Conservation (phyloP, 2,113 vertebrate genomes). For the Spilogale gracilis region DNA sequence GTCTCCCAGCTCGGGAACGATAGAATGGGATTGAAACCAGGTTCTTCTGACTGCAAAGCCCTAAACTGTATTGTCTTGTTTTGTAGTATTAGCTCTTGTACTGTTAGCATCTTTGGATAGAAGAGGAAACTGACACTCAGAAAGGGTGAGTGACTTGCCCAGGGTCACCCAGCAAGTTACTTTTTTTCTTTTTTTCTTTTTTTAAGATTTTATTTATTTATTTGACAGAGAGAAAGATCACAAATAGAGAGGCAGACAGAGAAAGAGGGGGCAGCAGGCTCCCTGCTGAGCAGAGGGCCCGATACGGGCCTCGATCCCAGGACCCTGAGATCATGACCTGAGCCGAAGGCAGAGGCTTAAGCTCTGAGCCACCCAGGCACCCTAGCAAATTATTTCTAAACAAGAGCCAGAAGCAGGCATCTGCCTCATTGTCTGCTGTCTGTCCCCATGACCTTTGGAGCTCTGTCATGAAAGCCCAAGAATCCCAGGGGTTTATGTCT, state of each 20-base stretch:
- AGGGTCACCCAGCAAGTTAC: not conserved
- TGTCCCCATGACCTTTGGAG: not conserved
- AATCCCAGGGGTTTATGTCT: not conserved
- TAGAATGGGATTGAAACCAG: not conserved
- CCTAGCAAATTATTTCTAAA: not conserved
- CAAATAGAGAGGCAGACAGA: too few species aligned
- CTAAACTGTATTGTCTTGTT: not conserved
- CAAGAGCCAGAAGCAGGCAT: not conserved
- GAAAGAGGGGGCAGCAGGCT: too few species aligned
- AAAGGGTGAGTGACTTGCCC: not conserved
- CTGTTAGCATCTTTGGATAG: not conserved
- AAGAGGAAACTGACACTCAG: slow-evolving; percentile 7
- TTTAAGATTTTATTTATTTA: too few species aligned
- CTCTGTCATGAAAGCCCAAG: not conserved
- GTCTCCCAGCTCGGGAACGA: not conserved
- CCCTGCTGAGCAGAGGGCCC: too few species aligned
- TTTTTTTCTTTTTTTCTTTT: too few species aligned
- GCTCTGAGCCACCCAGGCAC: too few species aligned
- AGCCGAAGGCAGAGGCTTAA: too few species aligned
- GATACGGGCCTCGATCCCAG: too few species aligned
- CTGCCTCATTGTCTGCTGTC: not conserved
- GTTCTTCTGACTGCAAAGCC: not conserved
- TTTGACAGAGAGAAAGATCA: too few species aligned
- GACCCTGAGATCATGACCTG: too few species aligned
- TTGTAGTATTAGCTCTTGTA: not conserved